These are phyloP conservation scores for Muschampia plurimacula DNA, from an alignment of 2,888 invertebrate genomes.

Conservation along the genomic window DNA sequence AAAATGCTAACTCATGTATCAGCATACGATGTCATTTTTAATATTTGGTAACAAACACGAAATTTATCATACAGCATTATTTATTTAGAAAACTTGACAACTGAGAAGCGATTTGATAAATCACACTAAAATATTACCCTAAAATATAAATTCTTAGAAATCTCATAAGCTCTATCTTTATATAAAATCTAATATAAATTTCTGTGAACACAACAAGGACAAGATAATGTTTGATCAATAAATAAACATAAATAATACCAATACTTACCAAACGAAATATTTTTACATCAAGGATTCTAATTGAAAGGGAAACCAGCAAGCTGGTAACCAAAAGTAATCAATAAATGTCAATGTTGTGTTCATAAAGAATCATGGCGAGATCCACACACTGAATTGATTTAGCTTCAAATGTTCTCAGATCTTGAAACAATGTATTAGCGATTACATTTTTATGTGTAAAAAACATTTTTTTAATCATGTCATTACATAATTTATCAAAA, in stretches of 20 bases:
- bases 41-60: slow-evolving; percentile 55
- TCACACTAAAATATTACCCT: neutral
- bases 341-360: neutral
- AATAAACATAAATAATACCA: neutral
- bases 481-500: no score
- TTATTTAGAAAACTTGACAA: slow-evolving; percentile 5
- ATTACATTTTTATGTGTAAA: no score
- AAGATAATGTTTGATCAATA: neutral
- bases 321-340: no score
- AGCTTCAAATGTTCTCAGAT: no score
- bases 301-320: no score
- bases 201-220: slow-evolving; percentile 1
- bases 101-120: slow-evolving; percentile 19
- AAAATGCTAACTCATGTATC: neutral
- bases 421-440: no score
- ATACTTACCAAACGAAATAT: no score
- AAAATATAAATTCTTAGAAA: slow-evolving; percentile 16
- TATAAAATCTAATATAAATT: neutral
- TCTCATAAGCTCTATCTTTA: slow-evolving; percentile 17
- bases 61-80: neutral
- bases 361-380: no score
- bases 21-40: neutral
- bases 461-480: no score
- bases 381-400: no score
- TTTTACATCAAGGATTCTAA: no score